Conservation (phyloP, 1,140 invertebrate genomes). For the Drosophila pachea region DNA sequence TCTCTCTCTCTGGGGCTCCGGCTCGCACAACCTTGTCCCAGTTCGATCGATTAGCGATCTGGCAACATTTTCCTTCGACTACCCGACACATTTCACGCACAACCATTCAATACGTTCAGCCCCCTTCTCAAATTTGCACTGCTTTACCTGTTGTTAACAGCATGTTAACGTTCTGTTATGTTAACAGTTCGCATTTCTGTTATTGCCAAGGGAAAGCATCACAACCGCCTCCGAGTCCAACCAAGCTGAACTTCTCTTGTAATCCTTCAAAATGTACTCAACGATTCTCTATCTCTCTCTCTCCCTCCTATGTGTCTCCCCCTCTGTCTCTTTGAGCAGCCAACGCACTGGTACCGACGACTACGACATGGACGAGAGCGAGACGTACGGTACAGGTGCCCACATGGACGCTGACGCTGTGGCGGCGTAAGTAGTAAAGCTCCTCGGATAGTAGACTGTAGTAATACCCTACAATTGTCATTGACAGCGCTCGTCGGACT, state of each 20-base stretch:
- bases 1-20: neutral
- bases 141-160: too few relatives aligned
- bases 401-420: constrained; percentile 59
- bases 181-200: too few relatives aligned
- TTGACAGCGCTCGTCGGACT: constrained; percentile 68
- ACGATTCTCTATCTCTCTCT: too few relatives aligned
- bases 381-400: constrained; percentile 65
- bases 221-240: too few relatives aligned
- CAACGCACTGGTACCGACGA: constrained; percentile 72
- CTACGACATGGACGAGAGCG: constrained; percentile 69
- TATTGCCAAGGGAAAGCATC: too few relatives aligned
- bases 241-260: too few relatives aligned
- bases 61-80: too few relatives aligned
- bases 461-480: neutral
- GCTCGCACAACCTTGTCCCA: neutral
- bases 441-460: neutral
- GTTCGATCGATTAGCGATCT: neutral
- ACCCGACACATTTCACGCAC: too few relatives aligned
- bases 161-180: too few relatives aligned
- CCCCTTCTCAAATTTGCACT: too few relatives aligned
- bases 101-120: too few relatives aligned
- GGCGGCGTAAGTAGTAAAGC: constrained; percentile 58
- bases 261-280: too few relatives aligned
- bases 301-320: neutral
- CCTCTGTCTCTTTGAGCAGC: constrained; percentile 23